phyloP scores from a whole-genome alignment of 1,140 invertebrate genomes.

The Conus betulinus region DNA sequence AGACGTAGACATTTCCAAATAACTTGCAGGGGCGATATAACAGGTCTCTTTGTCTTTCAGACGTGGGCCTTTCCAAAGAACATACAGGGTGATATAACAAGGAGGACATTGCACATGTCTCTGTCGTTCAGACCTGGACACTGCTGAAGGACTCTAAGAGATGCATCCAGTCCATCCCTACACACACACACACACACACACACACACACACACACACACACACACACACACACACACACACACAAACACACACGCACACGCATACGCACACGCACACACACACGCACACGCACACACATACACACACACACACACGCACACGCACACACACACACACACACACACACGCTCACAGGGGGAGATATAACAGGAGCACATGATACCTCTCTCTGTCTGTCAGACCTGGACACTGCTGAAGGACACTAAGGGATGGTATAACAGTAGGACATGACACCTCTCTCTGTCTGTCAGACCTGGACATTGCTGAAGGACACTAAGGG shows the following conservation, averaged over 20 bases:
- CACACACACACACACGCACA: no score
- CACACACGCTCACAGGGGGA: no score
- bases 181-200: neutral
- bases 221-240: no score
- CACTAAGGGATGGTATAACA: neutral
- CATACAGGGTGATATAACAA: neutral
- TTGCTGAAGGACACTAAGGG: neutral
- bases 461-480: neutral
- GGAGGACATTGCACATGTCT: no score
- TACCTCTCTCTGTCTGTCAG: neutral
- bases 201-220: no score
- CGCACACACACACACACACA: no score
- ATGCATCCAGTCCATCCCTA: neutral
- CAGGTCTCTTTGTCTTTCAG: neutral
- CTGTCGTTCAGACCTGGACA: neutral
- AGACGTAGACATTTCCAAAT: neutral
- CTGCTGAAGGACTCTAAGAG: neutral
- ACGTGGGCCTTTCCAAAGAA: neutral
- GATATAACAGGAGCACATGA: no score
- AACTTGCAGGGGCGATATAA: neutral
- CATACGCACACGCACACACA: no score
- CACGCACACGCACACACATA: no score
- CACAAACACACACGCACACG: no score
- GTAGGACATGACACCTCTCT: no score
- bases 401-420: neutral